Evolutionary conservation across 2,797 vertebrate species (phyloP).

Genomic region (Apodemus agrarius): DNA sequence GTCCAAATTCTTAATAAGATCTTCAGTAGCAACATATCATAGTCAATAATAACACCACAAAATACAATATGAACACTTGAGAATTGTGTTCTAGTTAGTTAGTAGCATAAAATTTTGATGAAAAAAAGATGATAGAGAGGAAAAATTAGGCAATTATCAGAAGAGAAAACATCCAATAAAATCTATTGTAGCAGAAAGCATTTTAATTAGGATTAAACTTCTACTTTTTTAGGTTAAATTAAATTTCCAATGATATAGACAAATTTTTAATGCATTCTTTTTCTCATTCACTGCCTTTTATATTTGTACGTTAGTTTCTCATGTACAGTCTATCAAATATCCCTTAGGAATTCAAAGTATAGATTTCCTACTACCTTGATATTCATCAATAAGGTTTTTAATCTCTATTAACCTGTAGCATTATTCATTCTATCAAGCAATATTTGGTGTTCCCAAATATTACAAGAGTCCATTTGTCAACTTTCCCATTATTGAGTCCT

Average conservation of each 20-base stretch:
- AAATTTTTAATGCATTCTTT: conserved; percentile 38
- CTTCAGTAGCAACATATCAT: not conserved
- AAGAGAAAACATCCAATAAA: conserved; percentile 53
- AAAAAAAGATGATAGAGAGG: not conserved
- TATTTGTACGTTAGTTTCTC: not conserved
- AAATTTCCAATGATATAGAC: conserved; percentile 21
- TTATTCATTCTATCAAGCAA: not conserved
- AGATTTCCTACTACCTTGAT: not conserved
- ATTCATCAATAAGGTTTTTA: not conserved
- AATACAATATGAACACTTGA: not conserved
- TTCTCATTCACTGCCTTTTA: not conserved
- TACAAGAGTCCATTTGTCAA: not conserved
- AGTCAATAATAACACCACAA: conserved; percentile 23
- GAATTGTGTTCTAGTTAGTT: not conserved
- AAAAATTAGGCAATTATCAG: conserved; percentile 37
- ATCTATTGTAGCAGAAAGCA: conserved; percentile 52
- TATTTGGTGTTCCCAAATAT: not conserved
- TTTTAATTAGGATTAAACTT: conserved; percentile 52
- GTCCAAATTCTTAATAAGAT: not conserved
- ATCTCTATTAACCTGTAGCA: not conserved
- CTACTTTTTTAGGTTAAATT: conserved; percentile 7
- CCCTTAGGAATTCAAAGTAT: not conserved
- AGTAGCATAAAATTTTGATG: not conserved
- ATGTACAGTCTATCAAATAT: not conserved
- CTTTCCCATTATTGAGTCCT: not conserved